Evolutionary conservation across 2,797 vertebrate species (phyloP), one percentile per base, ranked within the genome.

Genomic region (Molossus molossus): DNA sequence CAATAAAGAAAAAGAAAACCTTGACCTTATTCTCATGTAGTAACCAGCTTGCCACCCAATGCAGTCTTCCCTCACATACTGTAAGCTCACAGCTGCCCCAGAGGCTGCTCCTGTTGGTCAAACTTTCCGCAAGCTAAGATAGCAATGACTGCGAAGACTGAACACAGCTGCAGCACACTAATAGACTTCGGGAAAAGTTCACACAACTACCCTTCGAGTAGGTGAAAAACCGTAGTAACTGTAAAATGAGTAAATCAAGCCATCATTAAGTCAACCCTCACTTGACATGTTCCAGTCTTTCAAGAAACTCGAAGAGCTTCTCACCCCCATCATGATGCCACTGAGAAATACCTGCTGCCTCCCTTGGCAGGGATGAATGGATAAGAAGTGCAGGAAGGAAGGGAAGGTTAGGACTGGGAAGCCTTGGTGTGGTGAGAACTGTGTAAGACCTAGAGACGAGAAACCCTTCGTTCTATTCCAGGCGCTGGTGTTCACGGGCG

Each of bases 281-380:
- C 18, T 50, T 95, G 67, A 76, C 40, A 72, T 37, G 25, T 80
- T 62, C 21, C 14, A 8, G 27, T 89, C 45, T 62, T 53, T 91
- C 76, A 90, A 87, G 94, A 77, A 81, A 77, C 72, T 77, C 33
- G 62, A 70, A 83, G 37, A 18, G 75, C 13, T 62, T 83, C 69
- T 90, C 29, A 37, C 13, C 50, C 17, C 50, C 23, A 12, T 83
- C 70, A 75, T 48, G 33, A 29, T 14, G 29, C 9, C 50, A 67
- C 55, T n/a, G 64, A 58, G 76, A 23, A 27, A 80, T n/a, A n/a
- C n/a, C 37, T 58, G 45, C 23, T 64, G 37, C 64, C 13, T 70
- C 23, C 21, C 65, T 48, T 45, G 81, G 64, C 4, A 70, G 29
- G 12, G 58, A 25, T 14, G 40, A 57, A 58, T 25, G 20, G 60